Evolutionary conservation across 1,140 invertebrate genomes (phyloP).

Genomic region (Aphidius ervi): DNA sequence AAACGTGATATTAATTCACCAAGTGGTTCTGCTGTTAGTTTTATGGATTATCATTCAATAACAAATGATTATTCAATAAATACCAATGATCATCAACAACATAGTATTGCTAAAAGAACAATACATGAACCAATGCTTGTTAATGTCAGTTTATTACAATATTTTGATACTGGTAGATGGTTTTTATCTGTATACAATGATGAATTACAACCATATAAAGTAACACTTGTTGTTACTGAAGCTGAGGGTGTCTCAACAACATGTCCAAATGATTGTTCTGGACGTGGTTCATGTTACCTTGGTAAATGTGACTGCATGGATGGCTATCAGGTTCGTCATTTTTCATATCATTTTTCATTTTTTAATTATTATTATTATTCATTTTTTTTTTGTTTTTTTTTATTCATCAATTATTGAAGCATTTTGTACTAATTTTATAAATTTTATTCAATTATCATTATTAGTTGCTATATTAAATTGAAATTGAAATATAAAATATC

Average conservation of each 20-base stretch:
- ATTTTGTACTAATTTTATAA: not conserved
- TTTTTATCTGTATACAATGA: constrained; percentile 96
- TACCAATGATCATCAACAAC: constrained; percentile 21
- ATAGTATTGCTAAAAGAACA: constrained; percentile 48
- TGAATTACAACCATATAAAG: constrained; percentile 76
- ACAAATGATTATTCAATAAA: not conserved
- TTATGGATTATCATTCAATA: constrained; percentile 41
- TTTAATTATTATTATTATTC: too few relatives aligned
- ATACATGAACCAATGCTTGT: constrained; percentile 67
- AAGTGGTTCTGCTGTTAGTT: constrained; percentile 38
- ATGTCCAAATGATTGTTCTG: constrained; percentile 91
- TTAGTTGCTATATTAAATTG: not conserved
- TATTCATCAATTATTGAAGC: too few relatives aligned
- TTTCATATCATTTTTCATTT: constrained; percentile 34
- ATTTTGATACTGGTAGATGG: constrained; percentile 89
- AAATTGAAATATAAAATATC: constrained; percentile 2
- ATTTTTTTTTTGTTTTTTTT: too few relatives aligned
- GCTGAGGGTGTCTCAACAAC: constrained; percentile 82
- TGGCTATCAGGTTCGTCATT: constrained; percentile 87
- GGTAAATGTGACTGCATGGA: constrained; percentile 95
- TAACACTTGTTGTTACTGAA: constrained; percentile 75
- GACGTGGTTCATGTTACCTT: constrained; percentile 89
- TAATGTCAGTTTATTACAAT: constrained; percentile 80
- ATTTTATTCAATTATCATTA: constrained; percentile 1
- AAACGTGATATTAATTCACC: constrained; percentile 49